Base-by-base conservation (phyloP, 2,113 vertebrate species). In the Limnothrissa miodon region DNA sequence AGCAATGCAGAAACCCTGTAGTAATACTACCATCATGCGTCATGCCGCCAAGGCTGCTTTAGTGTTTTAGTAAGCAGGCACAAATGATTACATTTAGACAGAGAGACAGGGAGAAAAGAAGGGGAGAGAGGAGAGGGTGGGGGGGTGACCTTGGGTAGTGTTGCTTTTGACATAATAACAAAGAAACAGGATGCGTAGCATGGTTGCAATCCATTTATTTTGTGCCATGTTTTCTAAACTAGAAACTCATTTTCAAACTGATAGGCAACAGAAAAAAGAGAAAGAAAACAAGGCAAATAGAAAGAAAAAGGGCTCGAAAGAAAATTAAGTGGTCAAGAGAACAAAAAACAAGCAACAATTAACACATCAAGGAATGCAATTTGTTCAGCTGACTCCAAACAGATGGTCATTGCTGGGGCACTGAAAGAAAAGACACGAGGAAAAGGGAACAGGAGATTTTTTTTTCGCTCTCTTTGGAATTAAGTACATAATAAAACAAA, bases 401-500 rank as follows among this genome's bases (percentile, higher is more conserved):
- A 90, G 89, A 86, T 88, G 78, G 91, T 94, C 91, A 94, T 88
- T 92, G 89, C 93, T 78, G 86, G 87, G 91, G 87, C 93, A 91
- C 93, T 89, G 62, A 92, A 93, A 95, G 90, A 81, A n/a, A 29
- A 29, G 59, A 29, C 59, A 8, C 25, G 51, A 56, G 51, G 51
- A 56, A 56, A 56, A 21, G 51, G 51, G 51, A 23, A 21, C 21
- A 56, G 23, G 51, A 83, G 62, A 81, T 48, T 80, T 74, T 86
- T 91, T 56, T 42, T 42, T 92, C 91, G 21, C 81, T 70, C 93
- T 92, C 93, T 94, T 92, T 94, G 92, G 89, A 93, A 62, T 62
- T 93, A 90, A 91, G 87, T 94, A 95, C 92, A 94, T 91, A 92
- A 93, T 92, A 92, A 93, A 93, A 94, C 92, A 95, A 95, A 93